These are phyloP conservation scores for Drosophila suzukii DNA, from an alignment of 1,140 invertebrate species.

Conservation along the genomic window DNA sequence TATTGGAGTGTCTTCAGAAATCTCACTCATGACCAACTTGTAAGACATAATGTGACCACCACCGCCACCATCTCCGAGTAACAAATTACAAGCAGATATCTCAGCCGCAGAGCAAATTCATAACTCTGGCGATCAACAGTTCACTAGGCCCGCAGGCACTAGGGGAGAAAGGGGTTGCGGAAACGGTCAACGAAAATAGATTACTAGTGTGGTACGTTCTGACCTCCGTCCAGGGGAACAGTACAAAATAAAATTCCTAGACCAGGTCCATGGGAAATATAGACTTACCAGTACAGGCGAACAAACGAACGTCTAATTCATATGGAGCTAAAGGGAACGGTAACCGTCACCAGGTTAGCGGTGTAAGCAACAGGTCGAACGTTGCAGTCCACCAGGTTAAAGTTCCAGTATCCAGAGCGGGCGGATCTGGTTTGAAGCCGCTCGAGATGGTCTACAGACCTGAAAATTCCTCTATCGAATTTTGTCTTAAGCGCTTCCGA, in stretches of 20 bases:
- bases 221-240: not conserved
- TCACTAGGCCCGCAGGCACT: not conserved
- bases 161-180: no score
- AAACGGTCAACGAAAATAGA: not conserved
- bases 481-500: not conserved
- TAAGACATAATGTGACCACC: no score
- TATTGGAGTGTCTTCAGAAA: no score
- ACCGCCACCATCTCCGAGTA: no score
- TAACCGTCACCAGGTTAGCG: not conserved
- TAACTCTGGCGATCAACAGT: no score
- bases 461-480: not conserved
- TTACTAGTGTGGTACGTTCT: slow-evolving; percentile 1
- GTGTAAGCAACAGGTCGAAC: not conserved
- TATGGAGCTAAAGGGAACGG: no score
- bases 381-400: not conserved
- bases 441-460: not conserved
- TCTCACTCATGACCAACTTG: no score
- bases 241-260: no score
- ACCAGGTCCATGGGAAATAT: not conserved
- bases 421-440: not conserved
- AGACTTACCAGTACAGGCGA: not conserved
- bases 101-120: no score
- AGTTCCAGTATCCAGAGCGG: no score
- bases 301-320: no score
- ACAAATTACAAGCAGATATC: no score